Conservation (phyloP, 2,888 invertebrate genomes). For the Tinea pellionella region DNA sequence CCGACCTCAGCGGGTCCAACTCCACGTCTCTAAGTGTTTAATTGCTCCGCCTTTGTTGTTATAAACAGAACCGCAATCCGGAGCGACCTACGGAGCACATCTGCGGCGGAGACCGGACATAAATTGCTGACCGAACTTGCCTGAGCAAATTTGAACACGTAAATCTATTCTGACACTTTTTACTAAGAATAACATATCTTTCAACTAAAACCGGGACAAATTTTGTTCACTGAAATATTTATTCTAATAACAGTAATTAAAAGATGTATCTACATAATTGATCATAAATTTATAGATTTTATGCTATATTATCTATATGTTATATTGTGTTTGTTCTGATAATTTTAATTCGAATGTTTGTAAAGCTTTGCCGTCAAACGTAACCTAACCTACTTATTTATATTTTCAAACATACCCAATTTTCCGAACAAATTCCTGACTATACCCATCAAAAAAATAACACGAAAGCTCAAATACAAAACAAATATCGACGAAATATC, state of each 20-base stretch:
- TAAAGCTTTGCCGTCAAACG: too few relatives aligned
- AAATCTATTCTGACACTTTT: constrained; percentile 49
- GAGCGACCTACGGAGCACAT: constrained; percentile 30
- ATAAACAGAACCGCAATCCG: constrained; percentile 44
- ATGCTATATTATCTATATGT: too few relatives aligned
- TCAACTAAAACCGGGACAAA: not conserved
- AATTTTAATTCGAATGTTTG: too few relatives aligned
- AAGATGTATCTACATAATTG: too few relatives aligned
- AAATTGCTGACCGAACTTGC: constrained; percentile 47
- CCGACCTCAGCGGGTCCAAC: constrained; percentile 25
- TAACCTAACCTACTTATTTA: too few relatives aligned
- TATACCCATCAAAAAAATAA: not conserved
- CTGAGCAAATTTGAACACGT: constrained; percentile 45
- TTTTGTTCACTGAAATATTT: too few relatives aligned
- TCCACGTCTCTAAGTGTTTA: constrained; percentile 45
- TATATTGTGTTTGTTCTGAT: too few relatives aligned
- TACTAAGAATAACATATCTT: constrained; percentile 11
- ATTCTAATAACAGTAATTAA: too few relatives aligned
- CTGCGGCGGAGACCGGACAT: constrained; percentile 40
- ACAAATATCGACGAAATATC: constrained; percentile 2
- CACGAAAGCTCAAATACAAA: not conserved
- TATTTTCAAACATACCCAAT: too few relatives aligned
- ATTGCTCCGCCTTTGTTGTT: constrained; percentile 54
- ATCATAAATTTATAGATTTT: too few relatives aligned
- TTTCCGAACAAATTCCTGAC: not conserved